These are phyloP conservation scores for Diadromus collaris DNA, from an alignment of 2,888 invertebrate genomes.

Conservation along the genomic window DNA sequence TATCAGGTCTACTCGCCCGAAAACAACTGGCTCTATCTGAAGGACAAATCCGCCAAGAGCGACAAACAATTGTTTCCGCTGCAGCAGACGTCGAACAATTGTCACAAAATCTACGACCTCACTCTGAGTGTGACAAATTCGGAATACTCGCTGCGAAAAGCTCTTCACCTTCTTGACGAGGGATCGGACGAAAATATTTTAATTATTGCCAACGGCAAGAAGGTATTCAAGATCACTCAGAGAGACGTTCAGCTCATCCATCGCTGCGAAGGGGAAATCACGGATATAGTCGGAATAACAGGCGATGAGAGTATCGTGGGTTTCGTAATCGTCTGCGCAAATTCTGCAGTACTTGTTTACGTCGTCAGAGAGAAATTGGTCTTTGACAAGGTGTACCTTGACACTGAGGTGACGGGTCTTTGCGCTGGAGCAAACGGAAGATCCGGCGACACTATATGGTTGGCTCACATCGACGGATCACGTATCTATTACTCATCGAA, in stretches of 20 bases:
- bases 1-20: constrained; percentile 66
- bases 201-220: constrained; percentile 67
- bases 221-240: constrained; percentile 65
- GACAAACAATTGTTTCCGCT: constrained; percentile 65
- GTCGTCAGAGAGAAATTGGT: constrained; percentile 59
- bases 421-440: constrained; percentile 62
- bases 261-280: constrained; percentile 62
- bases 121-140: constrained; percentile 58
- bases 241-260: constrained; percentile 67
- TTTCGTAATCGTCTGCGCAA: constrained; percentile 64
- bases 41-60: constrained; percentile 69
- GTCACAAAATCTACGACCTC: constrained; percentile 27
- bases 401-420: constrained; percentile 58
- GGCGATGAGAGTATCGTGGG: constrained; percentile 64
- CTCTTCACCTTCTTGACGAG: constrained; percentile 45
- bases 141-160: constrained; percentile 58
- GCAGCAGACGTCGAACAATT: not conserved
- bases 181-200: constrained; percentile 62
- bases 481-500: constrained; percentile 67
- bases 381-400: constrained; percentile 69
- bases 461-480: constrained; percentile 67
- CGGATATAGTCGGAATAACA: constrained; percentile 67
- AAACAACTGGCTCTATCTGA: constrained; percentile 64
- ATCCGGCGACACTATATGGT: constrained; percentile 64
- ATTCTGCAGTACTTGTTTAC: constrained; percentile 66